Conservation (phyloP, 2,888 invertebrate genomes). For the Acronicta psi region DNA sequence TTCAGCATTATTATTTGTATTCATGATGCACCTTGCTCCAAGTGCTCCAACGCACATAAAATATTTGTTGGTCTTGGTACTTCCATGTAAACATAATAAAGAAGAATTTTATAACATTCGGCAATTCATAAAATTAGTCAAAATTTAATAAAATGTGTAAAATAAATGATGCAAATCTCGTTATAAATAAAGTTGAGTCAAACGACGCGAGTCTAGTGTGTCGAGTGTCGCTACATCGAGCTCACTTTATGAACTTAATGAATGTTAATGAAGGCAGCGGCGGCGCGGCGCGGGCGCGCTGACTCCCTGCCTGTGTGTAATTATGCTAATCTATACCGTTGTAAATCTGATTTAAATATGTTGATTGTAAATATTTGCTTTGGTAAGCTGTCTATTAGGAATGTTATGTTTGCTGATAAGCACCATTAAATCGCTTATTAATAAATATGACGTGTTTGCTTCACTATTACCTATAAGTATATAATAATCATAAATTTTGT, state of each 20-base stretch:
- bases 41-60: slow-evolving; percentile 7
- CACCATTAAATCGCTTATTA: slow-evolving; percentile 16
- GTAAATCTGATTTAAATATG: slow-evolving; percentile 46
- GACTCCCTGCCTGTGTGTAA: slow-evolving; percentile 16
- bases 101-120: slow-evolving; percentile 8
- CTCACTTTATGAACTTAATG: slow-evolving; percentile 42
- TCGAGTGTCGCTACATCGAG: slow-evolving; percentile 26
- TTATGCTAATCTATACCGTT: slow-evolving; percentile 49
- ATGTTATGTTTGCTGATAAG: slow-evolving; percentile 9
- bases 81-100: slow-evolving; percentile 17
- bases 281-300: not conserved
- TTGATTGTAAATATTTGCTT: slow-evolving; percentile 36
- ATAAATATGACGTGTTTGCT: not conserved
- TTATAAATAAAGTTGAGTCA: slow-evolving; percentile 37
- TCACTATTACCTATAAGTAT: not conserved
- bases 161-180: slow-evolving; percentile 39
- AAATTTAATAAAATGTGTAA: slow-evolving; percentile 31
- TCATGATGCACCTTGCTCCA: slow-evolving; percentile 13
- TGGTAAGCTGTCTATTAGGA: slow-evolving; percentile 25
- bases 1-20: not conserved
- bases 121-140: slow-evolving; percentile 26
- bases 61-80: not conserved
- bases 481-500: too few species aligned
- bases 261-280: slow-evolving; percentile 36
- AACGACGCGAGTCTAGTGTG: slow-evolving; percentile 14